Conservation (phyloP, 2,113 vertebrate genomes). For the Odontophorus gujanensis region DNA sequence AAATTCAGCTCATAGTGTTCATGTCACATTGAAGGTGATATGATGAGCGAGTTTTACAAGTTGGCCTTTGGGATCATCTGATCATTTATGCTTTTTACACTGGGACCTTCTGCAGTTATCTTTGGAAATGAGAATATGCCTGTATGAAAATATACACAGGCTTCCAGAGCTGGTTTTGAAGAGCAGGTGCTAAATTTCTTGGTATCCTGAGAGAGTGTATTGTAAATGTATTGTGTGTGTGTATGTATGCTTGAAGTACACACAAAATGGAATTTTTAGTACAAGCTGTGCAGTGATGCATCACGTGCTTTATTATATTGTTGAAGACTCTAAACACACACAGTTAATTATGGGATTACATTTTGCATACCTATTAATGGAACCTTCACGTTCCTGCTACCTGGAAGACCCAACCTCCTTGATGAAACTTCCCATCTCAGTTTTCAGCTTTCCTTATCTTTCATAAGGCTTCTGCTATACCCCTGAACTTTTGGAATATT, state of each 20-base stretch:
- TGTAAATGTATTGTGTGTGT: too few relatives aligned
- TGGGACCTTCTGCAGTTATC: background rate
- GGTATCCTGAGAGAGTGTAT: background rate
- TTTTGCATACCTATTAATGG: background rate
- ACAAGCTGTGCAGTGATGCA: background rate
- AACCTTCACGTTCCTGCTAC: background rate
- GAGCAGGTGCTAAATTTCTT: background rate
- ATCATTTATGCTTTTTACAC: background rate
- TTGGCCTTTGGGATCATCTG: background rate
- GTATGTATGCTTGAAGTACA: accelerated
- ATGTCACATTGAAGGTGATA: background rate
- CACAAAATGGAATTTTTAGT: background rate
- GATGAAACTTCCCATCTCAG: background rate
- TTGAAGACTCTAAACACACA: background rate
- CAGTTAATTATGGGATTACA: background rate
- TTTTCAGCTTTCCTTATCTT: background rate
- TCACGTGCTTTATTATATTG: background rate
- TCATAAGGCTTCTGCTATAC: background rate
- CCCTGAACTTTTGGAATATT: background rate
- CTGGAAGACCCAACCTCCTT: background rate
- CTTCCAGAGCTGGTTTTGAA: background rate
- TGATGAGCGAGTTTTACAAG: background rate
- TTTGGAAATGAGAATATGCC: background rate
- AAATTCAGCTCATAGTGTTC: background rate
- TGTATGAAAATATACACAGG: too few relatives aligned